Evolutionary conservation across 2,797 vertebrate species (phyloP).

Genomic region (Spinus olivaceus): DNA sequence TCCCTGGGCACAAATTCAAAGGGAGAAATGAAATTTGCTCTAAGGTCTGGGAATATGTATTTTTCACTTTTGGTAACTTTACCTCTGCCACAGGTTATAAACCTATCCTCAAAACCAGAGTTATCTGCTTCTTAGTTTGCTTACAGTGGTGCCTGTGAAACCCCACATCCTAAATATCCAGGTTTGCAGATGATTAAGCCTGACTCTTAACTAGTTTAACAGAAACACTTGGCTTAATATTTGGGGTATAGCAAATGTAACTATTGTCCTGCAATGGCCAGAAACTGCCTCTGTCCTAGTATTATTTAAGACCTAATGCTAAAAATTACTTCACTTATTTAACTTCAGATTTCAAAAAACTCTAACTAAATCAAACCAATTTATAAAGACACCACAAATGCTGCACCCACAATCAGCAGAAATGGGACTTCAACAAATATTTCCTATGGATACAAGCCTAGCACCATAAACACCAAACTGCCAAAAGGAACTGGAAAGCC

Average conservation of each 20-base stretch:
- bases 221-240: background rate
- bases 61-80: background rate
- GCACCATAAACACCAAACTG: fast-evolving
- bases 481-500: background rate
- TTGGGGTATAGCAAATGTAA: background rate
- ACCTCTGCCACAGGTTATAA: background rate
- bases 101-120: background rate
- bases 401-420: background rate
- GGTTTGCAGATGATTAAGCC: background rate
- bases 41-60: background rate
- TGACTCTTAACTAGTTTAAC: background rate
- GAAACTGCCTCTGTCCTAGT: background rate
- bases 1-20: background rate
- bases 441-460: background rate
- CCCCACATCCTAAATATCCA: background rate
- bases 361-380: background rate
- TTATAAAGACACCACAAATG: background rate
- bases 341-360: background rate
- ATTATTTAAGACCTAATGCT: background rate
- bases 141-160: background rate
- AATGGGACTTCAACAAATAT: background rate
- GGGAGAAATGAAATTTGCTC: background rate
- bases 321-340: background rate
- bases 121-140: background rate
- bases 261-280: background rate